These are phyloP conservation scores for Papilio elwesi DNA, from an alignment of 2,888 invertebrate genomes.

Conservation along the genomic window DNA sequence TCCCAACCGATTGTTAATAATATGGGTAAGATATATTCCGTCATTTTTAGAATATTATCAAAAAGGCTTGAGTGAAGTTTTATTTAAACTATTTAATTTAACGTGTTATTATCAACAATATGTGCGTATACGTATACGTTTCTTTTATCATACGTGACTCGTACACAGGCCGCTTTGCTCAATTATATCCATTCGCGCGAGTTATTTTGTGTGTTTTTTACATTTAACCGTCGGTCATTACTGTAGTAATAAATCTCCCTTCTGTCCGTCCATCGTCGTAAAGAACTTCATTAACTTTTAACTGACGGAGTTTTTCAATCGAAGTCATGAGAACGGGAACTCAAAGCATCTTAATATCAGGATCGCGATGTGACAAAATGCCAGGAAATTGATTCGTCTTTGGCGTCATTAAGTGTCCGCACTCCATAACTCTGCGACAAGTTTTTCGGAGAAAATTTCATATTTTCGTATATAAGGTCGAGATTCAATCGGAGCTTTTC, in stretches of 20 bases:
- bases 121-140: no score
- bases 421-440: slow-evolving; percentile 22
- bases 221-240: slow-evolving; percentile 68
- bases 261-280: slow-evolving; percentile 67
- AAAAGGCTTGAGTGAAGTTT: slow-evolving; percentile 41
- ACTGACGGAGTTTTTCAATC: slow-evolving; percentile 67
- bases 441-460: slow-evolving; percentile 21
- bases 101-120: slow-evolving; percentile 45
- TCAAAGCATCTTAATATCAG: slow-evolving; percentile 64
- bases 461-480: slow-evolving; percentile 21
- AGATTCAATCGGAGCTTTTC: slow-evolving; percentile 13
- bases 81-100: slow-evolving; percentile 44
- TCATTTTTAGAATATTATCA: background rate
- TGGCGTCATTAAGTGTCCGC: slow-evolving; percentile 44
- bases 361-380: slow-evolving; percentile 66
- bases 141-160: slow-evolving; percentile 48
- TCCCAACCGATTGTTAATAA: no score
- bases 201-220: slow-evolving; percentile 60
- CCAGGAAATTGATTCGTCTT: slow-evolving; percentile 61
- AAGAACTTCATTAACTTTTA: slow-evolving; percentile 78
- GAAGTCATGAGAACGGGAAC: slow-evolving; percentile 64
- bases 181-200: slow-evolving; percentile 53
- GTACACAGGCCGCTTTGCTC: slow-evolving; percentile 45
- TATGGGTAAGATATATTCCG: background rate
- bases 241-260: slow-evolving; percentile 72